Conservation (phyloP, 2,797 vertebrate species). For the Margarornis squamiger region DNA sequence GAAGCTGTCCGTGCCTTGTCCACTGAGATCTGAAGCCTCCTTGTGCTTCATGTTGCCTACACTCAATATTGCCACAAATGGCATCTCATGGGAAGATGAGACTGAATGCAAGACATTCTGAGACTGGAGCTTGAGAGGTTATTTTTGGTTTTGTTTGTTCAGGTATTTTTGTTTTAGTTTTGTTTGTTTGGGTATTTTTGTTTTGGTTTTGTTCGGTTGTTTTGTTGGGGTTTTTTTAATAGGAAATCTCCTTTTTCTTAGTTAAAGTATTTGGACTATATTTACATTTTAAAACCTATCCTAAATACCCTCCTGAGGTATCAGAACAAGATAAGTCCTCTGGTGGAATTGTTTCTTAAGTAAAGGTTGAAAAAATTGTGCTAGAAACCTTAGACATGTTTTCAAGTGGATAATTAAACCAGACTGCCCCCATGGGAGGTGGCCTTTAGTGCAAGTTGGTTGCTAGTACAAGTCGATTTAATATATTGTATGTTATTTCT, state of each 20-base stretch:
- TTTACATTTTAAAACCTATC: background rate
- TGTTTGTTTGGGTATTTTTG: background rate
- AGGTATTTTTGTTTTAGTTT: background rate
- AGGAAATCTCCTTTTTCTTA: background rate
- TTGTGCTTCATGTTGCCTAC: background rate
- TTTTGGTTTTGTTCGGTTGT: background rate
- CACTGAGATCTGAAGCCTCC: background rate
- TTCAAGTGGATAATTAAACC: slow-evolving; percentile 43
- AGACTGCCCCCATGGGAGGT: background rate
- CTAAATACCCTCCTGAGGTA: background rate
- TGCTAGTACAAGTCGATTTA: background rate
- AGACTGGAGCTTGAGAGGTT: background rate
- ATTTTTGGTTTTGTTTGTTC: background rate
- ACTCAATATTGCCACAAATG: background rate
- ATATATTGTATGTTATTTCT: background rate
- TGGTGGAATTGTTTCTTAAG: slow-evolving; percentile 1
- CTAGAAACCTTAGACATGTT: background rate
- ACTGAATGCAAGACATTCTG: background rate
- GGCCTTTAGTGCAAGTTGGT: background rate
- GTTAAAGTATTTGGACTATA: background rate
- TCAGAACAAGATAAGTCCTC: background rate
- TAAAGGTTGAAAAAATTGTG: background rate
- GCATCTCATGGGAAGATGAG: background rate
- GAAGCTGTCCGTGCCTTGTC: background rate
- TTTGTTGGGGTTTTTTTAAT: background rate